These are phyloP conservation scores for Porites lutea DNA, from an alignment of 64 coral and sea anemone species.

Conservation along the genomic window DNA sequence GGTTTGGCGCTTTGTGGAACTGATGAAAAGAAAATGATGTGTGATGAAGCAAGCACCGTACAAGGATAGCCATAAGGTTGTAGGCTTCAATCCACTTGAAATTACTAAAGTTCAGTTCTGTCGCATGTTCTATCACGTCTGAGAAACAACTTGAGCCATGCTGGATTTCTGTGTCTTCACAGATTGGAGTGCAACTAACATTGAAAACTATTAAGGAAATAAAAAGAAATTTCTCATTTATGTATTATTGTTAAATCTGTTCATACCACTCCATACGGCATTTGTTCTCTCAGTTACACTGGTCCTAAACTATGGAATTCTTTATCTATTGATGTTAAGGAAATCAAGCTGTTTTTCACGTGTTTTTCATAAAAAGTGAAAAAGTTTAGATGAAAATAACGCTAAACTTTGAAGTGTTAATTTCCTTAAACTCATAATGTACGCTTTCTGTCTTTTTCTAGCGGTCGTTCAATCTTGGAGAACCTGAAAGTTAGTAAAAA, in stretches of 20 bases:
- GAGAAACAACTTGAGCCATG: background rate
- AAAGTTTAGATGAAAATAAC: too few relatives aligned
- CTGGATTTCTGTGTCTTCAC: conserved; percentile 2
- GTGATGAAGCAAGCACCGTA: conserved; percentile 31
- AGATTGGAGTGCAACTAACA: background rate
- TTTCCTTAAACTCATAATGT: too few relatives aligned
- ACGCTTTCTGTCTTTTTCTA: too few relatives aligned
- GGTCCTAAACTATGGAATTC: too few relatives aligned
- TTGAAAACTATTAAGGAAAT: background rate
- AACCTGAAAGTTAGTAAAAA: too few relatives aligned
- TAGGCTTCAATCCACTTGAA: conserved; percentile 19
- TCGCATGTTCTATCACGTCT: conserved; percentile 30
- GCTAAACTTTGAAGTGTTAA: too few relatives aligned
- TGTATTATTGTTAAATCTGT: background rate
- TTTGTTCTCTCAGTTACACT: too few relatives aligned
- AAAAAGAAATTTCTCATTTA: conserved; percentile 32
- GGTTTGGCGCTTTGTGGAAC: background rate
- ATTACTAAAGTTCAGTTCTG: conserved; percentile 33
- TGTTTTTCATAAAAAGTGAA: too few relatives aligned
- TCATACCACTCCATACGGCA: too few relatives aligned
- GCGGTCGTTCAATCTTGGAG: too few relatives aligned
- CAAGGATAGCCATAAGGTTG: conserved; percentile 2
- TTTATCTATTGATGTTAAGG: too few relatives aligned
- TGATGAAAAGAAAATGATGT: background rate
- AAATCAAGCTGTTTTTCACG: too few relatives aligned